phyloP scores from a whole-genome alignment of 2,888 invertebrate genomes.

The Hydrotaea cyrtoneurina region DNA sequence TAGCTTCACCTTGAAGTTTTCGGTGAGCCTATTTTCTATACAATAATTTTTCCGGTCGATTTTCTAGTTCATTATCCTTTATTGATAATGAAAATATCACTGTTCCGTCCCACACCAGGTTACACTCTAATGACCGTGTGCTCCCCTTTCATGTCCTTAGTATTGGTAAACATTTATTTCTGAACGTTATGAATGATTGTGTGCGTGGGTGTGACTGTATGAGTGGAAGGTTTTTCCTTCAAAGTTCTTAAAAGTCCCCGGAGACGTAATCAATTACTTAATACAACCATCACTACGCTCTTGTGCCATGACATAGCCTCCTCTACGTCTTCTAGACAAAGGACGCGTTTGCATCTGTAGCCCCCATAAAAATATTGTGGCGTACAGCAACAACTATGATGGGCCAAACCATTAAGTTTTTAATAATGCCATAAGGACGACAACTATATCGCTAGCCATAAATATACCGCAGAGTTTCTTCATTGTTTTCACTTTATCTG shows the following conservation, averaged over 20 bases:
- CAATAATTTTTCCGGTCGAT: too few species aligned
- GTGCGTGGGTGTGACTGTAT: not conserved
- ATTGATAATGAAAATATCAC: too few species aligned
- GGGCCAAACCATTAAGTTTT: slow-evolving; percentile 74
- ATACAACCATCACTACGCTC: slow-evolving; percentile 70
- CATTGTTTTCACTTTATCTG: slow-evolving; percentile 60
- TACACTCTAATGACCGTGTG: too few species aligned
- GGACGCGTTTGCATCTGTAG: not conserved
- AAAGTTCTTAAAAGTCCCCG: slow-evolving; percentile 76
- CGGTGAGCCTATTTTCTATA: too few species aligned
- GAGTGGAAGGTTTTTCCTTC: not conserved
- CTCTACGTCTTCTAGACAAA: not conserved
- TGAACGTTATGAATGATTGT: not conserved
- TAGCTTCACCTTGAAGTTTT: too few species aligned
- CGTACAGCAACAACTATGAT: slow-evolving; percentile 35
- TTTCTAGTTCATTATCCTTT: too few species aligned
- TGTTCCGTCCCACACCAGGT: too few species aligned
- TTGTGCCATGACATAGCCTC: not conserved
- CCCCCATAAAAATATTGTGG: slow-evolving; percentile 41
- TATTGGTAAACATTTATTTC: slow-evolving; percentile 30
- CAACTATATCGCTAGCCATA: slow-evolving; percentile 58
- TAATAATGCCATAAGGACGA: slow-evolving; percentile 74
- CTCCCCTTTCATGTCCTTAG: not conserved
- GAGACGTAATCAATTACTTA: slow-evolving; percentile 81
- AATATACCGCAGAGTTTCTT: slow-evolving; percentile 65